Base-by-base conservation (phyloP, 2,113 vertebrate genomes). In the Tyto alba region DNA sequence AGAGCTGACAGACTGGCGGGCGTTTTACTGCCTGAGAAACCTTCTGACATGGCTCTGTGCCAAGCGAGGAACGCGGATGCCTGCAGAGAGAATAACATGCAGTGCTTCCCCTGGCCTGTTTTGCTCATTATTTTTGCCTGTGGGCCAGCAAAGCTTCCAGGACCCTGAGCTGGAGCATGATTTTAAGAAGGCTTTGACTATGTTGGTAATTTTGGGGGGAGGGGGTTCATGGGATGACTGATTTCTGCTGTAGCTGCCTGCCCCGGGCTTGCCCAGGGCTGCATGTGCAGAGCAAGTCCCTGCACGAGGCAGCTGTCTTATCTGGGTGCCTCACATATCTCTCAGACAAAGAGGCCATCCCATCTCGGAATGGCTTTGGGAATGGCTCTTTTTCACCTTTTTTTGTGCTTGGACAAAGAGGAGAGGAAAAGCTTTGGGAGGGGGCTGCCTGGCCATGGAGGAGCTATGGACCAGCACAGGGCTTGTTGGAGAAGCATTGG, bases 21-120 rank as follows among this genome's bases (percentile, higher is more conserved):
- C 12, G 5, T 75, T 93, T 75, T 72, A 25, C 45, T 92, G 92
- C 57, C 85, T 64, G 72, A 85, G 90, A 90, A 93, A n/a, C 72
- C 41, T 83, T 67, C 83, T 76, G 89, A 50, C 25, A 11, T 3
- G 5, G 59, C 81, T 89, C 32, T 87, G 38, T 59, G 71, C 87
- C 81, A 82, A 43, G 90, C 2, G 0, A 7, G 27, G 85, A 59
- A 34, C 2, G 1, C 1, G 0, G 40, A 48, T 92, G 80, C 53
- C 88, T 85, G 72, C 36, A 60, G 88, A 84, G 71, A 88, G 57
- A 43, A 22, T 45, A 74, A 52, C 1, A 0, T 30, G 53, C 3
- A 3, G 34, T 73, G 62, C 48, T 93, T 91, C 62, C 73, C 19
- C 64, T 92, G 27, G 41, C 71, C 93, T 85, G 3, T 69, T 88